Evolutionary conservation across 2,888 invertebrate genomes (phyloP).

Genomic region (Agonopterix subpropinquella): DNA sequence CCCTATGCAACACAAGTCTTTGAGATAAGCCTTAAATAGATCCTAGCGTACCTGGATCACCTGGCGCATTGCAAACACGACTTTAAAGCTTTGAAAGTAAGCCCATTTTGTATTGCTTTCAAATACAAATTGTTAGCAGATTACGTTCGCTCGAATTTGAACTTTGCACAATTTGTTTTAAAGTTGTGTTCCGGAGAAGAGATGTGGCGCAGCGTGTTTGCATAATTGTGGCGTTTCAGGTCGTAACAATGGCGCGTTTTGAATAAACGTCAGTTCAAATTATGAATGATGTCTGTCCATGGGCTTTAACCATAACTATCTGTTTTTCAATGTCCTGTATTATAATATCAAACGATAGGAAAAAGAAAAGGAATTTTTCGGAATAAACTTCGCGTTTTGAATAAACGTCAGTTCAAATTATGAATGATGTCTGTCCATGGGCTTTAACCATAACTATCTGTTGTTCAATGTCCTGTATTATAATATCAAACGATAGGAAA

Average conservation of each 20-base stretch:
- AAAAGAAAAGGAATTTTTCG: too few species aligned
- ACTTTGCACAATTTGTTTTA: slow-evolving; percentile 1
- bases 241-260: slow-evolving; percentile 17
- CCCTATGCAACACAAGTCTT: slow-evolving; percentile 16
- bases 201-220: slow-evolving; percentile 10
- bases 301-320: not conserved
- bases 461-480: not conserved
- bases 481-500: too few species aligned
- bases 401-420: slow-evolving; percentile 16
- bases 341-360: too few species aligned
- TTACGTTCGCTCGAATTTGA: slow-evolving; percentile 1
- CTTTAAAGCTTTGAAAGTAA: not conserved
- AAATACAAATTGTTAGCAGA: not conserved
- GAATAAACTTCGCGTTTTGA: slow-evolving; percentile 15
- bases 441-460: not conserved
- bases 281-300: slow-evolving; percentile 16
- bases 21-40: slow-evolving; percentile 16
- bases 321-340: not conserved
- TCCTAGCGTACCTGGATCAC: slow-evolving; percentile 8
- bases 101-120: not conserved
- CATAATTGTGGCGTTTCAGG: slow-evolving; percentile 18
- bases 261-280: slow-evolving; percentile 15
- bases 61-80: slow-evolving; percentile 2
- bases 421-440: slow-evolving; percentile 14
- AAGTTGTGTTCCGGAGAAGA: not conserved